Evolutionary conservation across 2,113 vertebrate genomes (phyloP).

Genomic region (Pycnonotus jocosus): DNA sequence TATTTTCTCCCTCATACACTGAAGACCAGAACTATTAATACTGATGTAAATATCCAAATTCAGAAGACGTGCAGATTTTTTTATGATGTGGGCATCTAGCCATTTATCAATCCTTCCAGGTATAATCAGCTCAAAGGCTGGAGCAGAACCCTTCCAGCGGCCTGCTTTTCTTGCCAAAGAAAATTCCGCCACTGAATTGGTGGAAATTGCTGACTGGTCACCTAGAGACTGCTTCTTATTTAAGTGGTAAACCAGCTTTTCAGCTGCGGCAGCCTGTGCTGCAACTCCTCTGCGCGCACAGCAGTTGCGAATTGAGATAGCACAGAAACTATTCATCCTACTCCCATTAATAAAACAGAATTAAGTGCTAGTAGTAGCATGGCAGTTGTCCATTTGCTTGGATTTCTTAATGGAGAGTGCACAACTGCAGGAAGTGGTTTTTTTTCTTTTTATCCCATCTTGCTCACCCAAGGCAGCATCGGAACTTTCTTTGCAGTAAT

Average conservation of each 20-base stretch:
- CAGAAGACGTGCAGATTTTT: background rate
- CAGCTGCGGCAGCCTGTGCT: background rate
- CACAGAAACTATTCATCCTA: background rate
- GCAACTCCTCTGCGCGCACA: background rate
- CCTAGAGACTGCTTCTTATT: slow-evolving; percentile 20
- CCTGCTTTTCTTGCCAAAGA: slow-evolving; percentile 8
- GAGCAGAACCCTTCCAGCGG: background rate
- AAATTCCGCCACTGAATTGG: slow-evolving; percentile 25
- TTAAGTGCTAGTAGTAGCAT: background rate
- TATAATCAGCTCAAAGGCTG: background rate
- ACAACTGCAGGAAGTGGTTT: background rate
- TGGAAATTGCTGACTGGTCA: slow-evolving; percentile 56
- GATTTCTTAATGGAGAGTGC: background rate
- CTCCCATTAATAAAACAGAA: background rate
- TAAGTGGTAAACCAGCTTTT: slow-evolving; percentile 36
- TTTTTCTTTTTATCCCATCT: background rate
- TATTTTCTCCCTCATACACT: background rate
- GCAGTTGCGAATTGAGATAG: background rate
- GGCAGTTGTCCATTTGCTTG: background rate
- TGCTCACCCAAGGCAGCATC: background rate
- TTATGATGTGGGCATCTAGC: background rate
- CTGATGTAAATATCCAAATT: background rate
- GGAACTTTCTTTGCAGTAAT: background rate
- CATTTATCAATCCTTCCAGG: background rate
- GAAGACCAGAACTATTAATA: background rate